phyloP scores from a whole-genome alignment of 1,140 invertebrate species.

The Ephestia elutella region DNA sequence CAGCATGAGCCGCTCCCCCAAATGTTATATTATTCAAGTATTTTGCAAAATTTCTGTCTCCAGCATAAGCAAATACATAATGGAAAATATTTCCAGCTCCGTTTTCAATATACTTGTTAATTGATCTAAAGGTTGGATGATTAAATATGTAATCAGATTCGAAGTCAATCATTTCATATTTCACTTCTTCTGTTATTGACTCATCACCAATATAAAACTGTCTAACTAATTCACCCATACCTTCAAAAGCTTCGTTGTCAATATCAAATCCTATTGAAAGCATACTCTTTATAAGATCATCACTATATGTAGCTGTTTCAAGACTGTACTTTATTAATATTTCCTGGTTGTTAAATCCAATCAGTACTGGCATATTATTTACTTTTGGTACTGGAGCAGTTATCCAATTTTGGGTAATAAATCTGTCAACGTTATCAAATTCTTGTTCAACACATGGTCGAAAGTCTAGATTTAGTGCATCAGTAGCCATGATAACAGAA shows the following conservation, averaged over 20 bases:
- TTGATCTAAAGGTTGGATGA: conserved; percentile 10
- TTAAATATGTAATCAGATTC: conserved; percentile 7
- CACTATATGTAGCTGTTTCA: not conserved
- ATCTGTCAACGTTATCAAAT: conserved; percentile 19
- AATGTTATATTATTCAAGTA: not conserved
- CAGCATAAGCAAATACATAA: conserved; percentile 17
- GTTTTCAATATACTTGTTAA: conserved; percentile 9
- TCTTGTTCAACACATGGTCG: conserved; percentile 20
- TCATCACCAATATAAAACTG: conserved; percentile 15
- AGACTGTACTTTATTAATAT: no score
- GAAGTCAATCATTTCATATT: conserved; percentile 9
- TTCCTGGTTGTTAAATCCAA: conserved; percentile 17
- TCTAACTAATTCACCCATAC: conserved; percentile 4
- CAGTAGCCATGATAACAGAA: conserved; percentile 16
- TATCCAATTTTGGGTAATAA: conserved; percentile 15
- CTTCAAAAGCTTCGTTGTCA: conserved; percentile 9
- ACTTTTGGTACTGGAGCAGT: conserved; percentile 7
- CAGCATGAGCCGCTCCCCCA: conserved; percentile 10
- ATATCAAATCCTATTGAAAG: conserved; percentile 15
- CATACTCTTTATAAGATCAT: not conserved
- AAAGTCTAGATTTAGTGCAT: conserved; percentile 10
- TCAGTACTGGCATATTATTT: conserved; percentile 12
- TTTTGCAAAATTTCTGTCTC: conserved; percentile 8
- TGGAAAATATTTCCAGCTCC: conserved; percentile 8
- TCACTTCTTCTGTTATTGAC: not conserved